Evolutionary conservation across 2,797 vertebrate genomes (phyloP).

Genomic region (Cetoscarus ocellatus): DNA sequence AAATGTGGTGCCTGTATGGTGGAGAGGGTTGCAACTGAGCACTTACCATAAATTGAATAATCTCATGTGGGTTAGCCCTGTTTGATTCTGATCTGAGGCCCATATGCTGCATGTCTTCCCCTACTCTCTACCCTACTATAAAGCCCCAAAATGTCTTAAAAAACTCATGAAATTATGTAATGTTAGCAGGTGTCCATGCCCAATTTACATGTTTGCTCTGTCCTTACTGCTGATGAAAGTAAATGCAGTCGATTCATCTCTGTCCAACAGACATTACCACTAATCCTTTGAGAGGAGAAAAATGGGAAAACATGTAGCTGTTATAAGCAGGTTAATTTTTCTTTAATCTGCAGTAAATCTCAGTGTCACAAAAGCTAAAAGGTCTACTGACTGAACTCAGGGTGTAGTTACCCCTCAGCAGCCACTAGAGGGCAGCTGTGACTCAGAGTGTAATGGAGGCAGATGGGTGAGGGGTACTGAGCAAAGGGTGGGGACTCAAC

Average conservation of each 20-base stretch:
- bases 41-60: no score
- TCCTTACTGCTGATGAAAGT: no score
- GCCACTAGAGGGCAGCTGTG: slow-evolving; percentile 79
- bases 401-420: slow-evolving; percentile 18
- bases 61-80: no score
- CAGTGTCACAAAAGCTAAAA: slow-evolving; percentile 19
- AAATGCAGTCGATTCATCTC: slow-evolving; percentile 1
- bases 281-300: slow-evolving; percentile 51
- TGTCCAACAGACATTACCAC: slow-evolving; percentile 54
- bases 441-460: slow-evolving; percentile 18
- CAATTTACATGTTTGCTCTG: no score
- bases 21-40: no score
- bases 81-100: no score
- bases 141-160: no score
- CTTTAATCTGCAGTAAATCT: slow-evolving; percentile 78
- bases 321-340: slow-evolving; percentile 76
- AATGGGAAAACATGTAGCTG: slow-evolving; percentile 39
- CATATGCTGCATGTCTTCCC: no score
- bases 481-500: slow-evolving; percentile 19
- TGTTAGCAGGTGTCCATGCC: no score
- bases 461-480: slow-evolving; percentile 18
- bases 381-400: not conserved
- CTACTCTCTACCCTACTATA: no score
- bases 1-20: no score
- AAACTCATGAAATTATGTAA: no score